phyloP scores from a whole-genome alignment of 1,140 invertebrate genomes.

The Drosophila seguyi region DNA sequence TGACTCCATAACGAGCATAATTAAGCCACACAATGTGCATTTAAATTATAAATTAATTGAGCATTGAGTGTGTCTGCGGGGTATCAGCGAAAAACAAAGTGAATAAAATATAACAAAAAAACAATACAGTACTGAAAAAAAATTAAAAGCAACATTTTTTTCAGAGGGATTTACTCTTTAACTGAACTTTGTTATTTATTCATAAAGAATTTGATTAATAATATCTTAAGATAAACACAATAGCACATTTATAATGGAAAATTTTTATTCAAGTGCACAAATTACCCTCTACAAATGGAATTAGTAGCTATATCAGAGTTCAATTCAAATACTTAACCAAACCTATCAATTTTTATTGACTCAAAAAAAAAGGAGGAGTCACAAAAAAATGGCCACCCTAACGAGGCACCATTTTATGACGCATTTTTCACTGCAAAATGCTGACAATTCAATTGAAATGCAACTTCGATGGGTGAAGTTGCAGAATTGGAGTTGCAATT shows the following conservation, averaged over 20 bases:
- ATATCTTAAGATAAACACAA: too few species aligned
- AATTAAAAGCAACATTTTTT: too few species aligned
- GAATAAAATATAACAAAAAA: constrained; percentile 12
- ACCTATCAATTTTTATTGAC: background rate
- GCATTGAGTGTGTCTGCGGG: constrained; percentile 22
- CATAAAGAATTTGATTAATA: background rate
- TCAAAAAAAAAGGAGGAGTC: background rate
- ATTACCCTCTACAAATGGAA: background rate
- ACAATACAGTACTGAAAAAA: background rate
- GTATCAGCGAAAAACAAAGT: constrained; percentile 4
- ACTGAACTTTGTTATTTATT: background rate
- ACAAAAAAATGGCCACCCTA: constrained; percentile 9
- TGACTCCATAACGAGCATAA: constrained; percentile 54
- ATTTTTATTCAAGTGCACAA: too few species aligned
- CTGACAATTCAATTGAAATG: constrained; percentile 79
- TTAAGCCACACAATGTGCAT: constrained; percentile 55
- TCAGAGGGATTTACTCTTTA: background rate
- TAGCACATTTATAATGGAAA: too few species aligned
- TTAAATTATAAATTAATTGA: constrained; percentile 52
- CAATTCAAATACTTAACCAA: constrained; percentile 6
- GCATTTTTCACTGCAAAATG: constrained; percentile 57
- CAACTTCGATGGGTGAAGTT: constrained; percentile 18
- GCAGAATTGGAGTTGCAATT: constrained; percentile 49
- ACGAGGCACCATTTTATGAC: constrained; percentile 51
- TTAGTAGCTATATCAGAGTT: background rate